Evolutionary conservation across 2,888 invertebrate species (phyloP), one percentile per base, ranked within the genome.

Genomic region (Scrobipalpa costella): DNA sequence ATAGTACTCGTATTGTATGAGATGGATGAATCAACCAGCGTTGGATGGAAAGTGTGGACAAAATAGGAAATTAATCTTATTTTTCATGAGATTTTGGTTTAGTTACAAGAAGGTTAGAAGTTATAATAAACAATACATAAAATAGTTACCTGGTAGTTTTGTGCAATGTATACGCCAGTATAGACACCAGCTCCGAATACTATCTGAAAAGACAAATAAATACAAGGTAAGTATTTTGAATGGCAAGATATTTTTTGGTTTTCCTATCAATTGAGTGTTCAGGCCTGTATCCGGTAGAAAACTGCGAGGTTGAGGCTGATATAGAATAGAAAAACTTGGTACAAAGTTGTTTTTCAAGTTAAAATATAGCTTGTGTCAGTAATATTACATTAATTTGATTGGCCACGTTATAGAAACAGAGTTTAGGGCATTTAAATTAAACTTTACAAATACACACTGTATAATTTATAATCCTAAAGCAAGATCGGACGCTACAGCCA

Each of bases 101-200:
- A n/a, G 44, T 5, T n/a, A n/a, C 7, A 17, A 15, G 17, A 2
- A 17, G 19, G 8, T 49, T 44, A 15, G 15, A 50, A 17, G n/a
- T 13, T 21, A 27, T 19, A 11, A n/a, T n/a, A 7, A 8, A 27
- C n/a, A 55, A 34, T 27, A 15, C n/a, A 9, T 27, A 19, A 34
- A 40, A 44, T 57, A 47, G 13, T 8, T 91, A 95, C 95, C 92
- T 95, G 92, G 86, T 95, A 96, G 84, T 96, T 95, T 90, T 96
- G 96, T 72, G 93, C 93, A 70, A 95, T 72, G 77, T 95, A 96
- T 63, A 96, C 92, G 36, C 96, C 96, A 55, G 94, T 89, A 79
- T 96, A 96, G 38, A 95, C 78, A 27, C 96, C 96, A 66, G 93
- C 75, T 17, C 94, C 90, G 79, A 95, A 94, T 62, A 94, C 93